Conservation (phyloP, 2,797 vertebrate species). For the Sternotherus odoratus region DNA sequence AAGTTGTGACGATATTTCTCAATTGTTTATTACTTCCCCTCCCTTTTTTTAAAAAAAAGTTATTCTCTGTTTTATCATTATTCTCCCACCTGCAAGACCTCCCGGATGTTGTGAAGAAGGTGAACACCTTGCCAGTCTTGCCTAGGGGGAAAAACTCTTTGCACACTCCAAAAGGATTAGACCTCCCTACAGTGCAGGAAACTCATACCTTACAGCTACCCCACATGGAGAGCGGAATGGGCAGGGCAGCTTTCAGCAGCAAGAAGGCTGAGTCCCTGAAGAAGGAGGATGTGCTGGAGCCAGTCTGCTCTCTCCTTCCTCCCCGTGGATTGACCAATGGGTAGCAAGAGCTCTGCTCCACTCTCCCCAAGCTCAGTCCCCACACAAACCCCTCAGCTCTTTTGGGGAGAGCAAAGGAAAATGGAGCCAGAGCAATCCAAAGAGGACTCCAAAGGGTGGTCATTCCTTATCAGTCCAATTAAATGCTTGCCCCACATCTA, state of each 20-base stretch:
- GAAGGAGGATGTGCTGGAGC: background rate
- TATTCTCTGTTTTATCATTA: background rate
- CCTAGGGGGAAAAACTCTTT: background rate
- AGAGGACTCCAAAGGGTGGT: background rate
- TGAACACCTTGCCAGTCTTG: background rate
- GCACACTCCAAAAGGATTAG: background rate
- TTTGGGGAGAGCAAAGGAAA: background rate
- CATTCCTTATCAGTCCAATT: background rate
- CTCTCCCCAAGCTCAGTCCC: fast-evolving
- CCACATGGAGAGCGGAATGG: background rate
- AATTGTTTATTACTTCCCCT: background rate
- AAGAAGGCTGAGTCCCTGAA: background rate
- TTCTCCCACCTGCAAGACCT: background rate
- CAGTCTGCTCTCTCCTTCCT: background rate
- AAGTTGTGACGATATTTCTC: background rate
- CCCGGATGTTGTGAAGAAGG: background rate
- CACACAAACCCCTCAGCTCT: background rate
- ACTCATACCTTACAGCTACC: background rate
- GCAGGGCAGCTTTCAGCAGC: background rate
- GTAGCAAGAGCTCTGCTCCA: background rate
- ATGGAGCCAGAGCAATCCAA: background rate
- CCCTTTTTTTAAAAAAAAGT: background rate
- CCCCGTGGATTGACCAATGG: background rate
- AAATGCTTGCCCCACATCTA: background rate
- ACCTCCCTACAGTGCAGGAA: fast-evolving